A percentile compares a stretch with the other conserved stretches of the same genome.
Evolutionary conservation across 1,140 invertebrate genomes (phyloP).

Genomic region (Wiebesia pumilae): DNA sequence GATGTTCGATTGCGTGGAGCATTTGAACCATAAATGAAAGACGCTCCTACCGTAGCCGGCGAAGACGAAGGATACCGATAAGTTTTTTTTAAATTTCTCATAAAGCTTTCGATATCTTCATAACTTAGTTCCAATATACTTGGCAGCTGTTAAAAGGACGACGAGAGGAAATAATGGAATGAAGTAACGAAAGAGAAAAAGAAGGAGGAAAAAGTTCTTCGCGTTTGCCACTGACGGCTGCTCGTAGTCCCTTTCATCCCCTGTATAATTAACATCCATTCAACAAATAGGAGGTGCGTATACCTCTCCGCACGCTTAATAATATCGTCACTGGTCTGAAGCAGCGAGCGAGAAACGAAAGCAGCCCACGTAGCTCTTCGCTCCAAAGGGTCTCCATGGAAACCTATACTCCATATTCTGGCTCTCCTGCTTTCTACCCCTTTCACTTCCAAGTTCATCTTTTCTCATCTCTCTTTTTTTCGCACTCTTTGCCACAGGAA

Average conservation of each 20-base stretch:
- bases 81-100: conserved; percentile 47
- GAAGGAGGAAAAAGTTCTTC: conserved; percentile 31
- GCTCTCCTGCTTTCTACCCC: conserved; percentile 20
- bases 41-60: background rate
- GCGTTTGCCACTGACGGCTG: conserved; percentile 21
- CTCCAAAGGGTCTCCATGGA: conserved; percentile 45
- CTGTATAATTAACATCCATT: conserved; percentile 53
- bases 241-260: conserved; percentile 24
- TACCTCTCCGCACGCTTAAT: conserved; percentile 28
- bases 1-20: background rate
- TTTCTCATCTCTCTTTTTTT: background rate
- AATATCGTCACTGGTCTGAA: conserved; percentile 26
- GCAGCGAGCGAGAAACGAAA: background rate
- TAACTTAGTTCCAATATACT: conserved; percentile 44
- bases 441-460: background rate
- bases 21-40: background rate
- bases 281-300: conserved; percentile 46
- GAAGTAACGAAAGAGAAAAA: background rate
- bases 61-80: conserved; percentile 34
- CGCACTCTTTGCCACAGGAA: background rate
- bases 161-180: background rate
- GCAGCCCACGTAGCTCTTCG: background rate
- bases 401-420: conserved; percentile 8
- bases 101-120: conserved; percentile 34
- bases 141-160: background rate